Evolutionary conservation across 1,140 invertebrate species (phyloP).

Genomic region (Probaryconus sp.): DNA sequence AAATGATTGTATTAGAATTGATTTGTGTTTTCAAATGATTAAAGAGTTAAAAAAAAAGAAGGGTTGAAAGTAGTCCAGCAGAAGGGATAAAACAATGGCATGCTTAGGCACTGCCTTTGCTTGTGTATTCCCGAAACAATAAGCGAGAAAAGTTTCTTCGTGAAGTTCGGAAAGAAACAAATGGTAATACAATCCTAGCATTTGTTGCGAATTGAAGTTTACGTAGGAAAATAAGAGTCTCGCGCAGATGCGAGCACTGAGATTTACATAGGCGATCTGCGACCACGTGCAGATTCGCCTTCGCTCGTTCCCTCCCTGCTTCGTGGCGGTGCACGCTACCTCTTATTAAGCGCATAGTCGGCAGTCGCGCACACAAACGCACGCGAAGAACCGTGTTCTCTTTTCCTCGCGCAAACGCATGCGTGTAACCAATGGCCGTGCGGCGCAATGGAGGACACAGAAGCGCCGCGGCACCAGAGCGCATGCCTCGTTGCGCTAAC

Average conservation of each 20-base stretch:
- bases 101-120: no score
- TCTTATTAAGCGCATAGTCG: conserved; percentile 55
- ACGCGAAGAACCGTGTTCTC: conserved; percentile 8
- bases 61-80: no score
- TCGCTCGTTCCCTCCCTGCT: not conserved
- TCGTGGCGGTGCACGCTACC: not conserved
- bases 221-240: conserved; percentile 14
- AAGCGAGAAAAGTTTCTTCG: no score
- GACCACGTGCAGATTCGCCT: no score
- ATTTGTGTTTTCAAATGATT: no score
- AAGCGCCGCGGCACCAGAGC: conserved; percentile 67
- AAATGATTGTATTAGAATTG: no score
- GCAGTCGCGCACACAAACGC: not conserved
- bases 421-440: conserved; percentile 46
- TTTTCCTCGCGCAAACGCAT: conserved; percentile 46
- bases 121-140: no score
- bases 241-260: conserved; percentile 18
- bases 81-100: no score
- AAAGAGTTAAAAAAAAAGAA: no score
- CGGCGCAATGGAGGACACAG: conserved; percentile 63
- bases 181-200: not conserved
- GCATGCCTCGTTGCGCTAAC: conserved; percentile 73
- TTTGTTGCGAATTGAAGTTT: no score
- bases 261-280: conserved; percentile 62
- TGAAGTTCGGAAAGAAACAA: not conserved